These are phyloP conservation scores for Eupithecia vulgata DNA, from an alignment of 2,888 invertebrate species.

Conservation along the genomic window DNA sequence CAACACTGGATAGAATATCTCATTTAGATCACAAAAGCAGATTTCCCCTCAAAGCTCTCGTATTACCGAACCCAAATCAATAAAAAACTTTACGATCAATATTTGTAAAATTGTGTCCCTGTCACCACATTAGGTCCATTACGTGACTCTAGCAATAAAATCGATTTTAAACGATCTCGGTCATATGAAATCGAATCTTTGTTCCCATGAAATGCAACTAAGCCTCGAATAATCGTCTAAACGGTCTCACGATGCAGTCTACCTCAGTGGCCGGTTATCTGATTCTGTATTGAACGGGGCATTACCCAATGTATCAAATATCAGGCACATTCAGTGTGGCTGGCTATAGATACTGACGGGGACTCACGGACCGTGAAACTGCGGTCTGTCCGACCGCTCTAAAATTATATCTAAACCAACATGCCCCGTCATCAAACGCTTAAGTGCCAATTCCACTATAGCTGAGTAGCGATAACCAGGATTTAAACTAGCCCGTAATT, in stretches of 20 bases:
- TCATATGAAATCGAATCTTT: slow-evolving; percentile 65
- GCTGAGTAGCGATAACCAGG: background rate
- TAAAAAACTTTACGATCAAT: slow-evolving; percentile 46
- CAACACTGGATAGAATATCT: slow-evolving; percentile 4
- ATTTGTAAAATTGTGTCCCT: slow-evolving; percentile 48
- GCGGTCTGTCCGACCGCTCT: slow-evolving; percentile 48
- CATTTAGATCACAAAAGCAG: slow-evolving; percentile 11
- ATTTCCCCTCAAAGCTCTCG: slow-evolving; percentile 15
- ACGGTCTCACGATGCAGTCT: slow-evolving; percentile 69
- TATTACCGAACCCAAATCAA: slow-evolving; percentile 33
- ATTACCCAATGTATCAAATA: slow-evolving; percentile 68
- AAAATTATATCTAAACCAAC: slow-evolving; percentile 23
- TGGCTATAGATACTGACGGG: slow-evolving; percentile 64
- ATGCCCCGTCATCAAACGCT: slow-evolving; percentile 10
- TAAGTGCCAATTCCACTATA: slow-evolving; percentile 5
- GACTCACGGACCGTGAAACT: slow-evolving; percentile 71
- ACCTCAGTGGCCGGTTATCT: slow-evolving; percentile 71
- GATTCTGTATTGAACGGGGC: slow-evolving; percentile 56
- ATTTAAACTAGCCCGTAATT: background rate
- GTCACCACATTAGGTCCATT: slow-evolving; percentile 47
- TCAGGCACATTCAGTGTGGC: slow-evolving; percentile 56
- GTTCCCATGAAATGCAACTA: slow-evolving; percentile 70
- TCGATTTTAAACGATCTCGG: slow-evolving; percentile 51
- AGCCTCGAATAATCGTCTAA: slow-evolving; percentile 61
- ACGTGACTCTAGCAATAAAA: slow-evolving; percentile 62